phyloP scores from a whole-genome alignment of 2,888 invertebrate genomes.

The Limnephilus auricula region DNA sequence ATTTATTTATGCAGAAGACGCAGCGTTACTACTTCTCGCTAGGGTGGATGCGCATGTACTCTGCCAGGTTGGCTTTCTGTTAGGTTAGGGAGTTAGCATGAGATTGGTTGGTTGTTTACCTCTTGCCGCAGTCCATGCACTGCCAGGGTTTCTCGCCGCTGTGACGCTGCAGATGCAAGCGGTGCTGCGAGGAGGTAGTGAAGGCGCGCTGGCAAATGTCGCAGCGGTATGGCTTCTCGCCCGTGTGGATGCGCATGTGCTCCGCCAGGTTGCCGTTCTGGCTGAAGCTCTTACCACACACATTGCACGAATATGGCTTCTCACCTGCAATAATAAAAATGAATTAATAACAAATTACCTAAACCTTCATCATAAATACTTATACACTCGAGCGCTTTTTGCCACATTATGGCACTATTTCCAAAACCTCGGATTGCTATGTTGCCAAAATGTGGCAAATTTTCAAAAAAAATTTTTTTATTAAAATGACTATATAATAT shows the following conservation, averaged over 20 bases:
- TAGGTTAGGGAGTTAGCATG: too few relatives aligned
- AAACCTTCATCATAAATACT: not conserved
- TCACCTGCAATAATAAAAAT: constrained; percentile 71
- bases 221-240: constrained; percentile 88
- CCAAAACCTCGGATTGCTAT: too few relatives aligned
- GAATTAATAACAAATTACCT: not conserved
- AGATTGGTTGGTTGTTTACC: constrained; percentile 46
- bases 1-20: constrained; percentile 80
- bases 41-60: constrained; percentile 87
- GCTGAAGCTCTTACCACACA: constrained; percentile 85
- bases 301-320: constrained; percentile 82
- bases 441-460: too few relatives aligned
- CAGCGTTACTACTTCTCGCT: constrained; percentile 88
- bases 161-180: constrained; percentile 81
- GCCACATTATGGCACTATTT: too few relatives aligned
- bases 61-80: constrained; percentile 74
- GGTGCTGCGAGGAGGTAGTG: constrained; percentile 86
- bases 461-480: too few relatives aligned
- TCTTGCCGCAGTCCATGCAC: constrained; percentile 70
- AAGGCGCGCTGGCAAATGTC: constrained; percentile 82
- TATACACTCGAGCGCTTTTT: too few relatives aligned
- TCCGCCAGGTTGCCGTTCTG: constrained; percentile 88
- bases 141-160: constrained; percentile 79
- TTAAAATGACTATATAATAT: too few relatives aligned
- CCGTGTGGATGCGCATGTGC: constrained; percentile 87